These are phyloP conservation scores for Yponomeuta sedellus DNA, from an alignment of 2,888 invertebrate species.

Conservation along the genomic window DNA sequence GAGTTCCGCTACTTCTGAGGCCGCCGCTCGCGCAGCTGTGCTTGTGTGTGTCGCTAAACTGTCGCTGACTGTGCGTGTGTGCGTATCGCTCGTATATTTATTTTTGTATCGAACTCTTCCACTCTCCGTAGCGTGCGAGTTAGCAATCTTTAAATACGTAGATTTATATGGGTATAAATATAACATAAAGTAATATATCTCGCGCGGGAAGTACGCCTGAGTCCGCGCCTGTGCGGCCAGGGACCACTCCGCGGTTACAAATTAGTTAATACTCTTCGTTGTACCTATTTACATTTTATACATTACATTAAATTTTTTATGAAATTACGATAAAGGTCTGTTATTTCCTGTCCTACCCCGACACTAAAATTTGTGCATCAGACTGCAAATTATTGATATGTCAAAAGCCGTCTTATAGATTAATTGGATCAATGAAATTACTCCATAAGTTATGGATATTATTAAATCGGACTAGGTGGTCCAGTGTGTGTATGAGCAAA, in stretches of 20 bases:
- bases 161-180: conserved; percentile 17
- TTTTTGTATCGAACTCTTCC: background rate
- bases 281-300: conserved; percentile 18
- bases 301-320: conserved; percentile 20
- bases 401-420: too few species aligned
- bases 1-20: conserved; percentile 94
- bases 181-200: conserved; percentile 29
- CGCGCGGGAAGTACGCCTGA: conserved; percentile 26
- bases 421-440: too few species aligned
- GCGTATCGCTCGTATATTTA: background rate
- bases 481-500: too few species aligned
- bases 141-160: conserved; percentile 11
- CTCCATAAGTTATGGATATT: too few species aligned
- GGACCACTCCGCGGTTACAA: conserved; percentile 8
- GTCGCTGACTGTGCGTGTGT: background rate
- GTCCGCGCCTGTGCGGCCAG: background rate
- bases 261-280: conserved; percentile 16
- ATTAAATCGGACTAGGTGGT: too few species aligned
- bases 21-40: conserved; percentile 38
- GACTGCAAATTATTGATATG: too few species aligned
- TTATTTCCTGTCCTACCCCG: background rate
- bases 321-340: conserved; percentile 26
- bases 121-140: too few species aligned
- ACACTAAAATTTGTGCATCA: too few species aligned
- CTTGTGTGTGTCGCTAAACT: conserved; percentile 15